These are phyloP conservation scores for Antheraea assamensis DNA, from an alignment of 2,888 invertebrate genomes.

Conservation along the genomic window DNA sequence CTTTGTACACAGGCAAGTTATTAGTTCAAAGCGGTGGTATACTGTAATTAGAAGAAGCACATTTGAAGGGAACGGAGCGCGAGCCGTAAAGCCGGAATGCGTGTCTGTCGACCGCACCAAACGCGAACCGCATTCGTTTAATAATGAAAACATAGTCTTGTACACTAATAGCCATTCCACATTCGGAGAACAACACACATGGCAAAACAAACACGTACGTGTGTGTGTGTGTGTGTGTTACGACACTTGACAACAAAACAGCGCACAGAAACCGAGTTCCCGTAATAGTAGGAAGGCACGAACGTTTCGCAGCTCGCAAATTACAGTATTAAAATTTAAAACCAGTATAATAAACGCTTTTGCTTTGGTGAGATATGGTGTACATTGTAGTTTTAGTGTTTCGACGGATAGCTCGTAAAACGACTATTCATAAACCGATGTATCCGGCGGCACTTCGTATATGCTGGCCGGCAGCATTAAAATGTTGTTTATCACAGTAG, in stretches of 20 bases:
- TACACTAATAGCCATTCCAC: constrained; percentile 48
- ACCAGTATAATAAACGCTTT: constrained; percentile 58
- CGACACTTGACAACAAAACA: constrained; percentile 40
- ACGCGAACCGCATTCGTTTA: constrained; percentile 46
- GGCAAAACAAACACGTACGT: constrained; percentile 47
- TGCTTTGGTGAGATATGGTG: constrained; percentile 41
- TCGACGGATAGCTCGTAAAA: constrained; percentile 53
- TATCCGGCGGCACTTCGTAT: constrained; percentile 21
- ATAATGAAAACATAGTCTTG: constrained; percentile 58
- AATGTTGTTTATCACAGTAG: constrained; percentile 23
- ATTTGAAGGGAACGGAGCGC: constrained; percentile 51
- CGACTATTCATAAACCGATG: constrained; percentile 45
- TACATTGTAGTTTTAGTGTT: constrained; percentile 60
- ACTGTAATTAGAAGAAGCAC: constrained; percentile 69
- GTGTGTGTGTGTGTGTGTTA: constrained; percentile 46
- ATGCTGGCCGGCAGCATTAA: constrained; percentile 16
- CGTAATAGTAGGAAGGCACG: constrained; percentile 38
- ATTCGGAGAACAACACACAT: constrained; percentile 37
- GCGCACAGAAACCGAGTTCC: constrained; percentile 27
- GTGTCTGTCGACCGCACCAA: constrained; percentile 26
- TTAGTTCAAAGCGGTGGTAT: constrained; percentile 66
- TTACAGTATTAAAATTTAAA: constrained; percentile 68
- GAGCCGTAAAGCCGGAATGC: constrained; percentile 32
- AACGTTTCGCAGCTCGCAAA: constrained; percentile 54
- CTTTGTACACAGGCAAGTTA: constrained; percentile 55